Percentiles rank a stretch among this genome's conserved stretches.
Evolutionary conservation across 2,113 vertebrate species (phyloP).

Genomic region (Pongo pygmaeus): DNA sequence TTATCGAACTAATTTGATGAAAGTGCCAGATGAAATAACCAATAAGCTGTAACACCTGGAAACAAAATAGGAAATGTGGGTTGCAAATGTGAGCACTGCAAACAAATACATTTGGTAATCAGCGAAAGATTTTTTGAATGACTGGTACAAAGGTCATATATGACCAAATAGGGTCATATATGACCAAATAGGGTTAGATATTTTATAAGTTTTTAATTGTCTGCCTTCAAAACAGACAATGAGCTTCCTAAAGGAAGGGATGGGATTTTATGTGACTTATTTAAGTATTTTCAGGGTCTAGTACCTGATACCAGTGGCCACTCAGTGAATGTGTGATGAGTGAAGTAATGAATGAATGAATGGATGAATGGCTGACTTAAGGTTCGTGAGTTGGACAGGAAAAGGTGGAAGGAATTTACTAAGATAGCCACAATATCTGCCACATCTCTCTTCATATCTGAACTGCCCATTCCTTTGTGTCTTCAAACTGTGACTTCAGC

Average conservation of each 20-base stretch:
- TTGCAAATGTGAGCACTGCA: background rate
- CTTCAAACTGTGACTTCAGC: background rate
- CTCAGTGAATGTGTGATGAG: background rate
- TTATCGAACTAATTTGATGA: conserved; percentile 20
- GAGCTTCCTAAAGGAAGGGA: background rate
- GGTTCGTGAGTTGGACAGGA: background rate
- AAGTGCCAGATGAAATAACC: conserved; percentile 6
- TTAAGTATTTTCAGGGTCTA: background rate
- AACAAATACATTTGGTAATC: background rate
- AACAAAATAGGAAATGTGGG: background rate
- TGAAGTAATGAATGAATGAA: background rate
- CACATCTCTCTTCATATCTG: background rate
- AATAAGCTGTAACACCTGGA: background rate
- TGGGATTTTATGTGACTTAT: background rate
- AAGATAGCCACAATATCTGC: background rate
- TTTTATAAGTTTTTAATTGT: background rate
- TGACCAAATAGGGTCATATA: background rate
- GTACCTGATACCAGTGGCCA: background rate
- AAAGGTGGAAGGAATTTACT: background rate
- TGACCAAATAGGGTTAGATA: background rate
- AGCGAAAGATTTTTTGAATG: background rate
- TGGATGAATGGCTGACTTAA: background rate
- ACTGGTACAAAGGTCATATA: background rate
- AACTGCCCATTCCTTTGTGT: background rate
- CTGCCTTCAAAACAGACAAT: background rate